Evolutionary conservation across 2,797 vertebrate genomes (phyloP).

Genomic region (Gallinago solitaria): DNA sequence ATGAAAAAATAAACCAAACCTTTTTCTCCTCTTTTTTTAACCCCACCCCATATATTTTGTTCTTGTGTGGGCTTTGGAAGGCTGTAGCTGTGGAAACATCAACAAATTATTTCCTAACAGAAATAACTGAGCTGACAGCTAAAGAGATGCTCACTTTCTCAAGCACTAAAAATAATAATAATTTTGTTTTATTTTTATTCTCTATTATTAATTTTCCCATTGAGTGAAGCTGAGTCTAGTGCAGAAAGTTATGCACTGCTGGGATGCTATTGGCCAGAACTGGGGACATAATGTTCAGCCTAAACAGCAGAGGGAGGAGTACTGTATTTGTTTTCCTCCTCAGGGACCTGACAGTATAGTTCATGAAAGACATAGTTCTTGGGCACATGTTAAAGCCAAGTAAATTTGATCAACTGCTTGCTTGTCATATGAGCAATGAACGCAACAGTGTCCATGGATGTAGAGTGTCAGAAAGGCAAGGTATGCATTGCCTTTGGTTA

Average conservation of each 20-base stretch:
- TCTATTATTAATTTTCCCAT: background rate
- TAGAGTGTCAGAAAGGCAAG: background rate
- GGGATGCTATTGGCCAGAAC: background rate
- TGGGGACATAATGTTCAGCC: background rate
- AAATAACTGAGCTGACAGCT: conserved; percentile 3
- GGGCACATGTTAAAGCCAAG: background rate
- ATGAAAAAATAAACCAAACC: background rate
- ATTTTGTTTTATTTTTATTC: background rate
- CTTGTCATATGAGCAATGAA: background rate
- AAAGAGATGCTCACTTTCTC: background rate
- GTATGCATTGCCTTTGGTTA: background rate
- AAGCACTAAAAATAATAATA: background rate
- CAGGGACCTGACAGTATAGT: background rate
- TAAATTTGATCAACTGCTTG: background rate
- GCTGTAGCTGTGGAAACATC: background rate
- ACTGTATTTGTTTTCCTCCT: background rate
- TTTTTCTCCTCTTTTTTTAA: background rate
- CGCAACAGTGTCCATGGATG: background rate
- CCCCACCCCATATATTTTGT: background rate
- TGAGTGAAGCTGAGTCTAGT: background rate
- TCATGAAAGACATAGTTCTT: background rate
- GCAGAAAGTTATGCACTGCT: background rate
- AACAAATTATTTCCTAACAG: conserved; percentile 17
- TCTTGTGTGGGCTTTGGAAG: conserved; percentile 23
- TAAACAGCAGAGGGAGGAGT: background rate